These are phyloP conservation scores for Acanthaster planci DNA, from an alignment of 35 echinoderm and acorn worm species.

Conservation along the genomic window DNA sequence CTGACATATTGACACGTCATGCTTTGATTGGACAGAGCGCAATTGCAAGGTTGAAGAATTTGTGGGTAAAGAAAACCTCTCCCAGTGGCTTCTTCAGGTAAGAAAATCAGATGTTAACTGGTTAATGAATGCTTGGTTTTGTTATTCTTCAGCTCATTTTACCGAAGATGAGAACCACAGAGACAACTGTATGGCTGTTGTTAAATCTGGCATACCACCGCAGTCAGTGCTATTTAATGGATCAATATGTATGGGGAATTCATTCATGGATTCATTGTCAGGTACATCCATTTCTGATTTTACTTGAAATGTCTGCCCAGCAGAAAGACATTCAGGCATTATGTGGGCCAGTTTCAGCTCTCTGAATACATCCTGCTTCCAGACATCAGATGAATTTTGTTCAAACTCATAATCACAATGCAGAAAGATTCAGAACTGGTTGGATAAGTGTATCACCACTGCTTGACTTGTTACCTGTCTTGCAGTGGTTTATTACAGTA, in stretches of 20 bases:
- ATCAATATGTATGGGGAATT: constrained; percentile 56
- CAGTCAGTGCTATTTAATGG: constrained; percentile 53
- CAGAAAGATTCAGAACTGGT: too few species aligned
- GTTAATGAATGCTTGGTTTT: too few species aligned
- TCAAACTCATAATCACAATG: neutral
- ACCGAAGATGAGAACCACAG: constrained; percentile 22
- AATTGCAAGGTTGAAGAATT: too few species aligned
- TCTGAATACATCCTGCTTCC: neutral
- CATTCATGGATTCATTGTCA: constrained; percentile 25
- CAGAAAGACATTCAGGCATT: neutral
- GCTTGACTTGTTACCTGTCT: too few species aligned
- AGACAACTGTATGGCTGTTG: constrained; percentile 76
- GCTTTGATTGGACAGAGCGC: too few species aligned
- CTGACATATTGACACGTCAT: too few species aligned
- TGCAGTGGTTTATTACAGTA: too few species aligned
- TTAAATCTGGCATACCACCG: constrained; percentile 56
- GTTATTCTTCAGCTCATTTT: constrained; percentile 60
- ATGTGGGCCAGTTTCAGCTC: too few species aligned
- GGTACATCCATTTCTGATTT: constrained; percentile 8
- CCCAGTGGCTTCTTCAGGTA: too few species aligned
- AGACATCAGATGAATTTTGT: neutral
- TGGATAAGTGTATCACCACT: too few species aligned
- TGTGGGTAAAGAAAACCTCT: too few species aligned
- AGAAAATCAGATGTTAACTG: too few species aligned
- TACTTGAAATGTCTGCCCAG: neutral